Conservation (phyloP, 2,113 vertebrate genomes). For the Tragelaphus imberbis region DNA sequence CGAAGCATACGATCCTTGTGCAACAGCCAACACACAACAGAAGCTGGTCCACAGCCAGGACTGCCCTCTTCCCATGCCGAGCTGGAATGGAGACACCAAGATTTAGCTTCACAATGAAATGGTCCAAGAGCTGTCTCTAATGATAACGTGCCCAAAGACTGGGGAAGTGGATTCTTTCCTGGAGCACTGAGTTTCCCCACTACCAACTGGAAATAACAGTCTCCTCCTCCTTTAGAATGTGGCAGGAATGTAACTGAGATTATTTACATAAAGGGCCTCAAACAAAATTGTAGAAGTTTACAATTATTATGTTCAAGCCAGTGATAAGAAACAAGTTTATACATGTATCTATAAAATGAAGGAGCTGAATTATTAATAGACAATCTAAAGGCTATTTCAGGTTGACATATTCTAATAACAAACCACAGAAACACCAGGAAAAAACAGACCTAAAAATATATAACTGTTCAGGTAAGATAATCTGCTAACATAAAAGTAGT, state of each 20-base stretch:
- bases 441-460: not conserved
- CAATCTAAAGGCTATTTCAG: not conserved
- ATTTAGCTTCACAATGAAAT: not conserved
- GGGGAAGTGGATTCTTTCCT: not conserved
- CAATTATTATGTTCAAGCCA: not conserved
- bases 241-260: not conserved
- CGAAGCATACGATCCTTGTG: not conserved
- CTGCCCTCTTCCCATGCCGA: not conserved
- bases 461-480: not conserved
- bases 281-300: not conserved
- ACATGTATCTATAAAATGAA: constrained; percentile 1
- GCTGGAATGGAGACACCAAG: not conserved
- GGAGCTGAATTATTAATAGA: not conserved
- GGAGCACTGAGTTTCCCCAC: not conserved
- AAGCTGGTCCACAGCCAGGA: not conserved
- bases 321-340: not conserved
- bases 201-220: not conserved
- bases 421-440: not conserved
- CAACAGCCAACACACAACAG: not conserved
- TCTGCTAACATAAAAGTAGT: not conserved
- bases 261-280: not conserved
- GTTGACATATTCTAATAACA: not conserved
- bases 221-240: not conserved
- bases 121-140: not conserved
- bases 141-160: not conserved